Conservation (phyloP, 2,797 vertebrate species). For the Astyanax mexicanus region DNA sequence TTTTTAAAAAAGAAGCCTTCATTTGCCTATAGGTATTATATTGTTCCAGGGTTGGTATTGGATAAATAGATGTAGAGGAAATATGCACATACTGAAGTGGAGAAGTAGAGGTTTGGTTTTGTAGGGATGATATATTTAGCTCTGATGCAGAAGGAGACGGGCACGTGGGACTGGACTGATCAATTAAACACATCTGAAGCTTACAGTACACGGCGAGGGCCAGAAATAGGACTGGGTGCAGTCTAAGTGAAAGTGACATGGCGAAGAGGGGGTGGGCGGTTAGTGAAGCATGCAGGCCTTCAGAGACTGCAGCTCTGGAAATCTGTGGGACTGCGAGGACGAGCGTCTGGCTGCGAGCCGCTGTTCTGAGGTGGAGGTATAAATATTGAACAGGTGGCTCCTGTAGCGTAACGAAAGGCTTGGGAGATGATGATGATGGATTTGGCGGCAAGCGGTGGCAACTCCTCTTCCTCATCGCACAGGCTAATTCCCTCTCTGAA, state of each 20-base stretch:
- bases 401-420: slow-evolving; percentile 35
- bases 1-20: no score
- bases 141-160: background rate
- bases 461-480: slow-evolving; percentile 26
- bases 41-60: background rate
- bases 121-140: background rate
- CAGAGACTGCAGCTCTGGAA: slow-evolving; percentile 42
- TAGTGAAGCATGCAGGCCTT: slow-evolving; percentile 40
- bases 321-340: slow-evolving; percentile 36
- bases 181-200: slow-evolving; percentile 25
- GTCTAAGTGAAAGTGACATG: slow-evolving; percentile 42
- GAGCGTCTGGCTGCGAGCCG: slow-evolving; percentile 31
- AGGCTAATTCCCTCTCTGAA: slow-evolving; percentile 49
- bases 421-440: slow-evolving; percentile 53
- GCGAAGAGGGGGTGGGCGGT: slow-evolving; percentile 28
- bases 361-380: slow-evolving; percentile 37
- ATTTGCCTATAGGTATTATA: no score
- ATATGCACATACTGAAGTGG: background rate
- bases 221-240: slow-evolving; percentile 8
- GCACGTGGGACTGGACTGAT: background rate
- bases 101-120: background rate
- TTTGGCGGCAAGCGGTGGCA: slow-evolving; percentile 34
- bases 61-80: background rate
- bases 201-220: background rate
- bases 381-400: slow-evolving; percentile 60